Evolutionary conservation across 2,113 vertebrate species (phyloP).

Genomic region (Poeciliopsis turrubarensis): DNA sequence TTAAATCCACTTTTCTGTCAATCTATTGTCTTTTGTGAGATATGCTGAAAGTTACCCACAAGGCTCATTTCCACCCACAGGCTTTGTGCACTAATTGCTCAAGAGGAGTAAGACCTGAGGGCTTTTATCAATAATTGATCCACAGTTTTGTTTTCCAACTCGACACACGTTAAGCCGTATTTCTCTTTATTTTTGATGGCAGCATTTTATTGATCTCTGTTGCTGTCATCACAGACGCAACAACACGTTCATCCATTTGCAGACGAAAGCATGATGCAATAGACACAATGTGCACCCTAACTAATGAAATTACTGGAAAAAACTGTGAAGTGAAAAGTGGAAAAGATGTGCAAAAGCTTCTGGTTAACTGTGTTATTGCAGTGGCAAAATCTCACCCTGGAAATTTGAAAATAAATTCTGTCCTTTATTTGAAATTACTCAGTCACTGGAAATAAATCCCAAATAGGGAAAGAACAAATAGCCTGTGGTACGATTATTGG

Average conservation of each 20-base stretch:
- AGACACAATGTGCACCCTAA: not conserved
- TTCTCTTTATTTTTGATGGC: slow-evolving; percentile 23
- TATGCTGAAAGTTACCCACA: not conserved
- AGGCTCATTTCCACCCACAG: not conserved
- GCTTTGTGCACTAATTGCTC: not conserved
- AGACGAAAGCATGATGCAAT: not conserved
- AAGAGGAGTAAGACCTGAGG: not conserved
- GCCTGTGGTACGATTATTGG: not conserved
- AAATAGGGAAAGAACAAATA: not conserved
- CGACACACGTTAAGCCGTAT: slow-evolving; percentile 12
- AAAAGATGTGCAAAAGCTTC: no score
- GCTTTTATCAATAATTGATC: slow-evolving; percentile 30
- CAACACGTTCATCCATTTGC: not conserved
- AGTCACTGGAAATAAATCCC: not conserved
- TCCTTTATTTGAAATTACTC: not conserved
- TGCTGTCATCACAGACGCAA: slow-evolving; percentile 8
- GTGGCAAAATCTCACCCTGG: not conserved
- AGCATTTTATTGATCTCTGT: slow-evolving; percentile 14
- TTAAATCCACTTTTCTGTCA: slow-evolving; percentile 2
- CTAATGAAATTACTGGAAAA: not conserved
- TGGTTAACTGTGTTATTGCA: not conserved
- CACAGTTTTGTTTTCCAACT: slow-evolving; percentile 21
- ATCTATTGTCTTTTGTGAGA: slow-evolving; percentile 1
- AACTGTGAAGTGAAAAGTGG: not conserved
- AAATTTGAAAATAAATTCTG: not conserved